Evolutionary conservation across 2,888 invertebrate genomes (phyloP).

Genomic region (Parnassius apollo): DNA sequence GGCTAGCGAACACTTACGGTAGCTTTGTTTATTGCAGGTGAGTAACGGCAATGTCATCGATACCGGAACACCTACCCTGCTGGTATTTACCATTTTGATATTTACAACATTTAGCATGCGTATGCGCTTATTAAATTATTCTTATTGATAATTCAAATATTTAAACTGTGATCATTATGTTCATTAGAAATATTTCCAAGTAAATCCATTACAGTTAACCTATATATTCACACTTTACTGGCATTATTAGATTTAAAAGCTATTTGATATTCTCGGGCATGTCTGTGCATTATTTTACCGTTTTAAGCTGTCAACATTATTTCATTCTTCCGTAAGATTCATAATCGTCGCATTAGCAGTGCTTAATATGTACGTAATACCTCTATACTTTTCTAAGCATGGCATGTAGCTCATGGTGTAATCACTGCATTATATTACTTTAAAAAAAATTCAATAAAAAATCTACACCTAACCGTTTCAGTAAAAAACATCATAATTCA

Average conservation of each 20-base stretch:
- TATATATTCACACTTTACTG: too few relatives aligned
- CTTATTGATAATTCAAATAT: background rate
- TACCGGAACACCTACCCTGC: slow-evolving; percentile 76
- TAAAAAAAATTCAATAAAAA: too few relatives aligned
- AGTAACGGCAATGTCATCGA: slow-evolving; percentile 82
- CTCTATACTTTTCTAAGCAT: background rate
- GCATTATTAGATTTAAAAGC: too few relatives aligned
- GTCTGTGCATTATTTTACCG: too few relatives aligned
- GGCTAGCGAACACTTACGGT: slow-evolving; percentile 11
- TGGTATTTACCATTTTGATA: slow-evolving; percentile 66
- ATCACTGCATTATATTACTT: background rate
- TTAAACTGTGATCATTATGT: background rate
- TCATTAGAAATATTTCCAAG: too few relatives aligned
- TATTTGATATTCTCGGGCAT: slow-evolving; percentile 1
- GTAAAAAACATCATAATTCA: too few relatives aligned
- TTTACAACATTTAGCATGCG: slow-evolving; percentile 44
- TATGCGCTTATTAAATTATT: slow-evolving; percentile 18
- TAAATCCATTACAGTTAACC: too few relatives aligned
- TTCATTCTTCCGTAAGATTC: background rate
- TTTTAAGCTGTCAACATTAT: background rate
- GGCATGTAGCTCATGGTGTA: background rate
- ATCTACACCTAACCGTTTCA: too few relatives aligned
- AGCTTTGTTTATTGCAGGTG: slow-evolving; percentile 67
- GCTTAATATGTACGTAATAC: background rate
- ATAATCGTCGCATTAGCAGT: background rate